Evolutionary conservation across 92 coral and sea anemone species (phyloP).

Genomic region (Hydrozoanthus gracilis): DNA sequence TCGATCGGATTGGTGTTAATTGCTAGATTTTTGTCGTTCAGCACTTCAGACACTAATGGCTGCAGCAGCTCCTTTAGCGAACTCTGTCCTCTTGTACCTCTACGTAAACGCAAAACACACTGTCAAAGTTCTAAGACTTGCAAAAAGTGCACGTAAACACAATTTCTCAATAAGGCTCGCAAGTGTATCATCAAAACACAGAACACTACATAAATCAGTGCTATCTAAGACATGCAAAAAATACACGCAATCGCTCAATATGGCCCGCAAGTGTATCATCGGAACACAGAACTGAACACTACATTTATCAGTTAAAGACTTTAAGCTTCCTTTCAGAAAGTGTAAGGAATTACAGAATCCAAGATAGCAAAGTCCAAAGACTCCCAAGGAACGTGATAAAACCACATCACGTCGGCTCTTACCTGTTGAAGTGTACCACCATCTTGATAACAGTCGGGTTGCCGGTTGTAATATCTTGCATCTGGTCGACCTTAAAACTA

Average conservation of each 20-base stretch:
- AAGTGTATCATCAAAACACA: too few relatives aligned
- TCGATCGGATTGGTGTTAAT: constrained; percentile 93
- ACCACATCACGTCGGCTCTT: too few relatives aligned
- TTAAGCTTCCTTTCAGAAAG: too few relatives aligned
- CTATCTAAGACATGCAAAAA: neutral
- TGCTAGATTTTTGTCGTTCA: constrained; percentile 85
- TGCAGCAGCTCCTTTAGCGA: constrained; percentile 89
- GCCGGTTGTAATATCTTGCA: constrained; percentile 95
- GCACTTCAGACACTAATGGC: constrained; percentile 87
- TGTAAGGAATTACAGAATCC: too few relatives aligned
- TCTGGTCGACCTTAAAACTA: constrained; percentile 92
- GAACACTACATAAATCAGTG: too few relatives aligned
- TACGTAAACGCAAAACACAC: constrained; percentile 21
- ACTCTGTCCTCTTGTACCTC: constrained; percentile 91
- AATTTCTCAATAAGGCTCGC: neutral
- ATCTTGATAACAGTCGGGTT: constrained; percentile 97
- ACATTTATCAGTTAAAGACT: too few relatives aligned
- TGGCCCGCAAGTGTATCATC: too few relatives aligned
- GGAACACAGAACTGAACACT: too few relatives aligned
- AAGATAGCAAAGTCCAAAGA: too few relatives aligned
- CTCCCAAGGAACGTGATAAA: too few relatives aligned
- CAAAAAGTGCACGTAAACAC: neutral
- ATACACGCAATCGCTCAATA: neutral
- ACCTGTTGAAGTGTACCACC: constrained; percentile 99
- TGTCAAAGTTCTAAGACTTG: neutral